Percentiles rank a stretch among this genome's conserved stretches.
Evolutionary conservation across 1,140 invertebrate genomes (phyloP).

Genomic region (Drosophila biarmipes): DNA sequence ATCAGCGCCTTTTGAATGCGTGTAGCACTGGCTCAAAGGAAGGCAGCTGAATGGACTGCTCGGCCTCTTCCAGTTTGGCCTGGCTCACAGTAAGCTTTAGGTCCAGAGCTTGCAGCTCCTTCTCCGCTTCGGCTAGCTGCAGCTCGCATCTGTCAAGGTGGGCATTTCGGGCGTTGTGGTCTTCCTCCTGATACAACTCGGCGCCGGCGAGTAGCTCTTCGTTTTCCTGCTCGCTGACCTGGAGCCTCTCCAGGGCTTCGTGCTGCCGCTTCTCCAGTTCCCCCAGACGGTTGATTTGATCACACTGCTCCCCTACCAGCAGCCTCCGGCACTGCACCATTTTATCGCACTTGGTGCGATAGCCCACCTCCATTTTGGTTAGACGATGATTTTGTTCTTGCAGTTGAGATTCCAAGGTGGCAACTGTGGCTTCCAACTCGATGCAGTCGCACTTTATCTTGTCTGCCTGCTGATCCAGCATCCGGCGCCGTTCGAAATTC

Average conservation of each 20-base stretch:
- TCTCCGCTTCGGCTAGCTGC: conserved; percentile 18
- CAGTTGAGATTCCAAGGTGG: conserved; percentile 5
- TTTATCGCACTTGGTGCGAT: conserved; percentile 9
- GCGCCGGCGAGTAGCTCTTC: conserved; percentile 23
- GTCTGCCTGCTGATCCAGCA: conserved; percentile 33
- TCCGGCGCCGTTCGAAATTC: conserved; percentile 11
- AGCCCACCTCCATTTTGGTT: conserved; percentile 12
- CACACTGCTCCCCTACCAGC: conserved; percentile 7
- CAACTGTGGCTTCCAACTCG: conserved; percentile 17
- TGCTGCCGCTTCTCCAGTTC: conserved; percentile 4
- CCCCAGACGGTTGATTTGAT: conserved; percentile 3
- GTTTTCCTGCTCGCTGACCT: conserved; percentile 15
- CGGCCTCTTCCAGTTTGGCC: conserved; percentile 1
- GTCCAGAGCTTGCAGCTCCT: conserved; percentile 26
- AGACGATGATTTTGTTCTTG: conserved; percentile 17
- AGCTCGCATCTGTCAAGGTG: conserved; percentile 33
- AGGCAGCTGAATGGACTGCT: neutral
- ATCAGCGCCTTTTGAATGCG: conserved; percentile 4
- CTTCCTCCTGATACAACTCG: conserved; percentile 45
- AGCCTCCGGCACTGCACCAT: conserved; percentile 17
- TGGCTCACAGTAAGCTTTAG: neutral
- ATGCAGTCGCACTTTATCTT: conserved; percentile 2
- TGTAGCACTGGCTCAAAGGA: conserved; percentile 9
- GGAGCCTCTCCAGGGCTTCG: neutral
- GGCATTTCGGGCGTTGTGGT: conserved; percentile 10